phyloP scores from a whole-genome alignment of 2,113 vertebrate species.

The Microcebus murinus region DNA sequence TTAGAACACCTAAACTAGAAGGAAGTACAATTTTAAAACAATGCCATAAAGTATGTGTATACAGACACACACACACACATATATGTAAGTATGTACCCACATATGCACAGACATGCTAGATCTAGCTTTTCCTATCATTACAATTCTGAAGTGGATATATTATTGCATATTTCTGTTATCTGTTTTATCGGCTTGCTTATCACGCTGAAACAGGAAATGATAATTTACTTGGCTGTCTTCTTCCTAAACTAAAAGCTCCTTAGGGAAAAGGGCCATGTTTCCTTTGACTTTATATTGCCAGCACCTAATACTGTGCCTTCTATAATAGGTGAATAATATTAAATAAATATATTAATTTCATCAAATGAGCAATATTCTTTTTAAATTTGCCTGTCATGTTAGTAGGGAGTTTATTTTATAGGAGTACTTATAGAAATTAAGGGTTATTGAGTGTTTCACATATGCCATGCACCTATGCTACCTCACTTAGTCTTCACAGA shows the following conservation, averaged over 20 bases:
- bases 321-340: background rate
- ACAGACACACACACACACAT: background rate
- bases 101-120: background rate
- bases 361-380: background rate
- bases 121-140: background rate
- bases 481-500: background rate
- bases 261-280: background rate
- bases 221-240: background rate
- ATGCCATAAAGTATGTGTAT: too few relatives aligned
- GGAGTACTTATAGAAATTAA: background rate
- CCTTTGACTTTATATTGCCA: background rate
- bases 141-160: background rate
- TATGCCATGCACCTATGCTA: background rate
- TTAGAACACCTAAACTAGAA: background rate
- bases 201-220: background rate
- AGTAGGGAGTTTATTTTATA: background rate
- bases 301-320: background rate
- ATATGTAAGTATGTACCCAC: too few relatives aligned
- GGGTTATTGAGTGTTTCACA: background rate
- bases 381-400: background rate
- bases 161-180: background rate
- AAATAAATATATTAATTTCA: slow-evolving; percentile 17
- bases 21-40: background rate
- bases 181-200: background rate
- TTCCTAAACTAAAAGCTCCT: background rate